Evolutionary conservation across 2,888 invertebrate species (phyloP).

Genomic region (Brachynemurus nebulosus): DNA sequence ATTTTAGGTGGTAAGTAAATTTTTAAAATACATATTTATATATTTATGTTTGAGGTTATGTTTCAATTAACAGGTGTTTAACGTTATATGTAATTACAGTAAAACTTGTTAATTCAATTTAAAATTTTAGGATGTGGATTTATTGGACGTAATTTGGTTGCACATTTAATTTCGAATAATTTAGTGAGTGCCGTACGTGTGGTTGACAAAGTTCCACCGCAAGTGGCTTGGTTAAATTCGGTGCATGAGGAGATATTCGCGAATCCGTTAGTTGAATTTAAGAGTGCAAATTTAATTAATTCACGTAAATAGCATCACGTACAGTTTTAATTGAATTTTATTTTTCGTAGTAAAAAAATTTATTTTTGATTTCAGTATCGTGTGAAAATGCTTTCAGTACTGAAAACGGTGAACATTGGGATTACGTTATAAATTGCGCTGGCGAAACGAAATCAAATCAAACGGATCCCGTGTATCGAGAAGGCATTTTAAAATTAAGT

Average conservation of each 20-base stretch:
- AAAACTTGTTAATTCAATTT: not conserved
- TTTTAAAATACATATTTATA: no score
- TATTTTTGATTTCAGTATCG: conserved; percentile 51
- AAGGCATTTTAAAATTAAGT: conserved; percentile 75
- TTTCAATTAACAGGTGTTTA: conserved; percentile 5
- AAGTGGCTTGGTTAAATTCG: conserved; percentile 77
- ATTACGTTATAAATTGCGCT: conserved; percentile 78
- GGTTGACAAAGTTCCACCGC: conserved; percentile 87
- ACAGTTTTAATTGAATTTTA: conserved; percentile 8
- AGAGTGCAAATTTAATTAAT: conserved; percentile 84
- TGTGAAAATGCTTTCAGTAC: conserved; percentile 62
- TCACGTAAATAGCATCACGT: conserved; percentile 38
- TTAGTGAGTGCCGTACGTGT: conserved; percentile 61
- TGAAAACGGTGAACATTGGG: conserved; percentile 44
- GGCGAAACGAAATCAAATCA: conserved; percentile 83
- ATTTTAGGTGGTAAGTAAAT: conserved; percentile 23
- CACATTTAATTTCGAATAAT: conserved; percentile 64
- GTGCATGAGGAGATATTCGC: conserved; percentile 59
- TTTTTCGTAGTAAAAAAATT: conserved; percentile 26
- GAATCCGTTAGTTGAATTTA: conserved; percentile 67
- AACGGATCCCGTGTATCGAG: conserved; percentile 78
- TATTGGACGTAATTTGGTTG: conserved; percentile 77
- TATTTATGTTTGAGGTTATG: conserved; percentile 3
- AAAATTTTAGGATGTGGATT: conserved; percentile 72
- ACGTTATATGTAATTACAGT: not conserved